Percentiles rank a stretch among this genome's conserved stretches.
Conservation (phyloP, 35 echinoderm and acorn worm genomes). For the Ophiothrix spiculata region DNA sequence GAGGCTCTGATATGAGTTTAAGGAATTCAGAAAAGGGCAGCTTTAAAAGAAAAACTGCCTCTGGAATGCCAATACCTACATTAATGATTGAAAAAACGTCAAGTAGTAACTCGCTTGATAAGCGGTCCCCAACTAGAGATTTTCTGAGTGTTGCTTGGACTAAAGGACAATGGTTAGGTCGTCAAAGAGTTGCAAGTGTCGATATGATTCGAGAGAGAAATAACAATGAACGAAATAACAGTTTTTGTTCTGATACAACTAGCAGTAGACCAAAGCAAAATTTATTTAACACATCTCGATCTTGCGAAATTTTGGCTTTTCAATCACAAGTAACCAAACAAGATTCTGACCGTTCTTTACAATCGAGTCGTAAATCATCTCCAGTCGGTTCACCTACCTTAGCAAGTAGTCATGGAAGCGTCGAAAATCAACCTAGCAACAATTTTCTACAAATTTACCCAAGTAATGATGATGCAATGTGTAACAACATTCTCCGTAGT, state of each 20-base stretch:
- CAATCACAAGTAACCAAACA: background rate
- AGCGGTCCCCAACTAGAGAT: background rate
- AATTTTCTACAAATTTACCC: background rate
- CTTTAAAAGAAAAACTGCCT: background rate
- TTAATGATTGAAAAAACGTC: background rate
- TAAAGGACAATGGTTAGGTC: background rate
- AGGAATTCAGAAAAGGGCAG: background rate
- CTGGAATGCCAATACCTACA: background rate
- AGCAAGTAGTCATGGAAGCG: background rate
- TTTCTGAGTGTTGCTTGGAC: background rate
- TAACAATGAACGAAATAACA: too few relatives aligned
- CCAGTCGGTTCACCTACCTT: background rate
- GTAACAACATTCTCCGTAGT: background rate
- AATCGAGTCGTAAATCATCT: background rate
- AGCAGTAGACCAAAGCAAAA: constrained; percentile 2
- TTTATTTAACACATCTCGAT: constrained; percentile 5
- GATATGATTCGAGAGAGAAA: constrained; percentile 17
- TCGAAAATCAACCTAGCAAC: background rate
- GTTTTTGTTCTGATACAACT: constrained; percentile 6
- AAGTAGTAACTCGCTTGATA: background rate
- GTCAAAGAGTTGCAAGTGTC: constrained; percentile 2
- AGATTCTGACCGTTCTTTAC: background rate
- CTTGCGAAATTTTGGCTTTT: background rate
- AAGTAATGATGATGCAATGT: constrained; percentile 1
- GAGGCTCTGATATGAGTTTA: background rate